These are phyloP conservation scores for Balanococcus diminutus DNA, from an alignment of 2,888 invertebrate species.

Conservation along the genomic window DNA sequence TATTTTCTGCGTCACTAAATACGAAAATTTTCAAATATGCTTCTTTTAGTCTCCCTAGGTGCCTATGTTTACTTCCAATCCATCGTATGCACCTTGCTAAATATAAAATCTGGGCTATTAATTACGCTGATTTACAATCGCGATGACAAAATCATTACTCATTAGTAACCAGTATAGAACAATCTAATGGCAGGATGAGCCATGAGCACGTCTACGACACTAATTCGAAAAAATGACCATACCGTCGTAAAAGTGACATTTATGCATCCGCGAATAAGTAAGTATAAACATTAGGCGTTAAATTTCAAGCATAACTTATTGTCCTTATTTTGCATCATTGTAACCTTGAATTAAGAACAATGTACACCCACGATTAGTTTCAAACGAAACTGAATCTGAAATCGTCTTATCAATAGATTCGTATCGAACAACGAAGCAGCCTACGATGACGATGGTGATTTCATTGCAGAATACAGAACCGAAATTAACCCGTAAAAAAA, in stretches of 20 bases:
- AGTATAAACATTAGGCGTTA: not conserved
- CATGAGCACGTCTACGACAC: not conserved
- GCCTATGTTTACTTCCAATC: no score
- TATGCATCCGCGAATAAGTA: not conserved
- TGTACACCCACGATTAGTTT: slow-evolving; percentile 9
- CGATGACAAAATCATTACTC: not conserved
- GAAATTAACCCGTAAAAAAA: slow-evolving; percentile 10
- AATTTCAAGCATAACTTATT: not conserved
- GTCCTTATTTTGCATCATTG: not conserved
- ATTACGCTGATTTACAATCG: not conserved
- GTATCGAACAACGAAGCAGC: not conserved
- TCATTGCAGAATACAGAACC: no score
- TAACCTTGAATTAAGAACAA: slow-evolving; percentile 3
- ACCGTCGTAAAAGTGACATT: slow-evolving; percentile 6
- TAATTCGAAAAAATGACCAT: not conserved
- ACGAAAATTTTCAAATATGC: no score
- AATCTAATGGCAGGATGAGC: not conserved
- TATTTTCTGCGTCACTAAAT: not conserved
- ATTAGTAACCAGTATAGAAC: not conserved
- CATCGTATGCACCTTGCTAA: no score
- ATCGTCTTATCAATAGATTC: not conserved
- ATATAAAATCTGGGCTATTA: not conserved
- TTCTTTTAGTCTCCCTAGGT: no score
- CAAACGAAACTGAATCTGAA: slow-evolving; percentile 9
- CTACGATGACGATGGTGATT: not conserved